Evolutionary conservation across 2,113 vertebrate genomes (phyloP), one percentile per base, ranked within the genome.

Genomic region (Mormoops blainvillei): DNA sequence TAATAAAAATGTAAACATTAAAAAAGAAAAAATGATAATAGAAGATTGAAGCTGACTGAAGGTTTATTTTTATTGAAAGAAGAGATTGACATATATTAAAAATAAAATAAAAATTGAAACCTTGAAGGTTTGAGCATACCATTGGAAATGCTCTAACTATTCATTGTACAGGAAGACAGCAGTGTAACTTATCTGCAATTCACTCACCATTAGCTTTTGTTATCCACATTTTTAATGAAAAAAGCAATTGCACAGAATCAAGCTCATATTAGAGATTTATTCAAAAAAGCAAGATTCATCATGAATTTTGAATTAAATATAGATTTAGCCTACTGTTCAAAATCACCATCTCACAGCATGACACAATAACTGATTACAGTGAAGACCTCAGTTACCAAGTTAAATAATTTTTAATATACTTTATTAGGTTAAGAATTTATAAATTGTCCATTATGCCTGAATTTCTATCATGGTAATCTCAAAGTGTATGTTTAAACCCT

Each of bases 291-390:
- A 89, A 36, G 65, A 63, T 93, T 92, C 48, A 81, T 94, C 19
- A 85, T 92, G 71, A 93, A 90, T 85, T 92, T 90, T 96, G 85
- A 96, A 85, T 96, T 94, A 95, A 95, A 94, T 92, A 43, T 84
- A 90, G 20, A 81, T 71, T 95, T 95, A 84, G 5, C n/a, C 50
- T 96, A 97, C 67, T 84, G 56, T 81, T 95, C 16, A n/a, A 92
- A 96, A 87, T 90, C 87, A 94, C 84, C 9, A 58, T 76, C 70
- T 94, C 84, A 84, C 74, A 77, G 22, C 76, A 81, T 63, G 56
- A 10, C 58, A 13, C 4, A 85, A 61, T 97, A 67, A 85, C 24
- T 87, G n/a, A 94, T 94, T 90, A 87, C 45, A 90, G 90, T 87
- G 63, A 95, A 54, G n/a, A 95, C 33, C 18, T 90, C 82, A 83